Evolutionary conservation across 2,888 invertebrate genomes (phyloP).

Genomic region (Lycocerus yunnanus): DNA sequence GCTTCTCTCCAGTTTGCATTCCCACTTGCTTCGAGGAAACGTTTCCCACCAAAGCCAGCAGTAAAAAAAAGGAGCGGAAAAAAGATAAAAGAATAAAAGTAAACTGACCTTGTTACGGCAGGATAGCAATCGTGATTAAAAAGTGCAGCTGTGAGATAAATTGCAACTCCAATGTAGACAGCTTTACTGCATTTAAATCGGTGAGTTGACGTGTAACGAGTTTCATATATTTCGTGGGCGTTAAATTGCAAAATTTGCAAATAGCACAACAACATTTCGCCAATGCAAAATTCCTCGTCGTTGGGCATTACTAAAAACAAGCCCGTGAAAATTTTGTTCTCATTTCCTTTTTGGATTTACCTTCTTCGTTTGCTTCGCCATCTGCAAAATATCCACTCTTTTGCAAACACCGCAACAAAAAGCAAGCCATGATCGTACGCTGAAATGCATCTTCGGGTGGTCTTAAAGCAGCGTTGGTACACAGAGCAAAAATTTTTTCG

Average conservation of each 20-base stretch:
- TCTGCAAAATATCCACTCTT: constrained; percentile 67
- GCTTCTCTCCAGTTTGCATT: no score
- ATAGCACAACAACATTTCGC: constrained; percentile 69
- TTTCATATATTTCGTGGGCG: constrained; percentile 82
- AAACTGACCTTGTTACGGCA: constrained; percentile 68
- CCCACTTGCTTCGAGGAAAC: no score
- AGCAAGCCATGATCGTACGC: constrained; percentile 76
- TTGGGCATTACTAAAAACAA: constrained; percentile 48
- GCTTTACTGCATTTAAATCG: constrained; percentile 59
- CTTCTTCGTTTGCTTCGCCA: constrained; percentile 49
- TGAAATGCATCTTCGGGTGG: constrained; percentile 72
- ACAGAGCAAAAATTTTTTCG: constrained; percentile 65
- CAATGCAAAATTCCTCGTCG: constrained; percentile 64
- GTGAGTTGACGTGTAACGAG: constrained; percentile 60
- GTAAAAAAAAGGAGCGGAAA: no score
- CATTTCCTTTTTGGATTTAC: constrained; percentile 41
- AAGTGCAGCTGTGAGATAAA: constrained; percentile 76
- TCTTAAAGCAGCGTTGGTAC: constrained; percentile 67
- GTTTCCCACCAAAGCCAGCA: no score
- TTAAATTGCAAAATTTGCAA: constrained; percentile 83
- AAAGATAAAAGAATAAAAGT: not conserved
- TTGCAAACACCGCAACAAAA: constrained; percentile 73
- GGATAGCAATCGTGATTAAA: constrained; percentile 88
- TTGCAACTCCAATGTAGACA: constrained; percentile 68
- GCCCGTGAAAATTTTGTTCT: not conserved